Base-by-base conservation (phyloP, 2,888 invertebrate species). In the Choristoneura rosaceana region DNA sequence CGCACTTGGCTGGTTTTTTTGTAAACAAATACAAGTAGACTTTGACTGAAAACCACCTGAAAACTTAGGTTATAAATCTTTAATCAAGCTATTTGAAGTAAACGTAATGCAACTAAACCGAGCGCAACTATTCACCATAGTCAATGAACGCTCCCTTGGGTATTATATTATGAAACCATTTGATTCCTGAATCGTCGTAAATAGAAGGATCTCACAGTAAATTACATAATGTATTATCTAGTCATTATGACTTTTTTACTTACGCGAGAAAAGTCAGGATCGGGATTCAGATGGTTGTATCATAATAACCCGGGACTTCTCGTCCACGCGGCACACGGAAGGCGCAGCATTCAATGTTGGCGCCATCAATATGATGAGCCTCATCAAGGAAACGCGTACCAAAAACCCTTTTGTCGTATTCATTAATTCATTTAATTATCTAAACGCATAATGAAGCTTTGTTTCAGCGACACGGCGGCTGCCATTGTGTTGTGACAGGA, bases 361-460 rank as follows among this genome's bases (percentile, higher is more conserved):
- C 77, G 73, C 78, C 82, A 84, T 87, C 83, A 86, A 84, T 86
- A 82, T 84, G 84, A 89, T 84, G 85, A 82, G 76, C 62, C 76
- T 82, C 82, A 85, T 87, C 81, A 81, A 76, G 76, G 75, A 75
- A 76, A 76, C 78, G 80, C 80, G 81, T 81, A 83, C 84, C 84
- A 82, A 84, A 87, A 85, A 82, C 86, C 86, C 84, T 84, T 85
- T 82, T 82, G 82, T 81, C 78, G 80, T 84, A 86, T 85, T 88
- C 83, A 90, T 91, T 90, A 87, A 90, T 90, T 89, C 85, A 84
- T 82, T 83, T 88, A 91, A 91, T 87, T 90, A 91, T 87, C 83
- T 86, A 85, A 86, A 87, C 82, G 85, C 80, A 87, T 88, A 89
- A 90, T 87, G 86, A 87, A 84, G 84, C 88, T 86, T 89, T 90